Evolutionary conservation across 2,797 vertebrate genomes (phyloP), one percentile per base, ranked within the genome.

Genomic region (Phoxinus dragarum): DNA sequence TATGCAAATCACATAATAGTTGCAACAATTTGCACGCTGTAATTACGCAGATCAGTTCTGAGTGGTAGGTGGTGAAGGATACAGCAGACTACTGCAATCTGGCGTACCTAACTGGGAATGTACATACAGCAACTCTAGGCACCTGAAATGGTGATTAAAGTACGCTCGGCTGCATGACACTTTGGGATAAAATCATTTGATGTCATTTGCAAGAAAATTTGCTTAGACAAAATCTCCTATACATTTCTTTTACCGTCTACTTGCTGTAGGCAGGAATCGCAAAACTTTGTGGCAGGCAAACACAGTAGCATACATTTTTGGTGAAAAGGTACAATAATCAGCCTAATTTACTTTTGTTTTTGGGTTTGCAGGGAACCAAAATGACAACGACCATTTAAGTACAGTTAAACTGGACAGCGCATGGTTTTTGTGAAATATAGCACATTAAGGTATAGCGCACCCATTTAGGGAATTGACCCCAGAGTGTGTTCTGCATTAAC

Each of bases 401-500:
- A 61, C 19, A 12, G 66, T 71, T 71, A 71, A 72, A 71, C 2
- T n/a, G 36, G 10, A 14, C 3, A 44, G 7, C 19, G 3, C 19
- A 64, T 69, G 12, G 3, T 71, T 69, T 80, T 81, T 59, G 14
- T 23, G 27, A 31, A 67, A 52, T 54, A 77, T 19, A 59, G 17
- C 66, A 11, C 3, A 31, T 40, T 73, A 36, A 19, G 71, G 44
- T 80, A 66, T 66, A 66, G 61, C 1, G 6, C 31, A 40, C 38
- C 6, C 5, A 21, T 59, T 78, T 16, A 12, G 74, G 40, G 72
- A 74, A 81, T 74, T 71, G n/a, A 10, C 80, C 79, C 74, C 47
- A 80, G 31, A 77, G 78, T 84, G 71, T 81, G 34, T 72, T 61
- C 59, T 40, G 47, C 59, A 61, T 61, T 61, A 12, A 75, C 72